Conservation (phyloP, 2,797 vertebrate species). For the Tapera naevia region DNA sequence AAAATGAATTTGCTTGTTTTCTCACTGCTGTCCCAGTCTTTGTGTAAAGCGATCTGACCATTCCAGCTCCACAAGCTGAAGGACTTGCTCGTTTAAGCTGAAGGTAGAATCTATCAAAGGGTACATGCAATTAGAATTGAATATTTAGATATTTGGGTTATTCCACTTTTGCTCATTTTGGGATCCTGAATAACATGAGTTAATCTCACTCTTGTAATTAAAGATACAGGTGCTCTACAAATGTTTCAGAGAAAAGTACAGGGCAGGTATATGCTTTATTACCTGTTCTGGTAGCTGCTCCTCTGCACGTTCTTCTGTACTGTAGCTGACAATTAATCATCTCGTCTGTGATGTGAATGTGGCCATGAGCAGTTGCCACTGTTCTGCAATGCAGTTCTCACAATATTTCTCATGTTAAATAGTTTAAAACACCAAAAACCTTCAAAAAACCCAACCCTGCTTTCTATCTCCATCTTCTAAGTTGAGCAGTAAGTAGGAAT, state of each 20-base stretch:
- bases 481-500: neutral
- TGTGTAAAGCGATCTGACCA: neutral
- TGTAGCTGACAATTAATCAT: neutral
- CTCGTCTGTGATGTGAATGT: no score
- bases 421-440: neutral
- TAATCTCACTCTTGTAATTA: neutral
- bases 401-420: neutral
- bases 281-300: neutral
- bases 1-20: neutral
- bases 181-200: neutral
- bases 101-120: neutral
- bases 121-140: neutral
- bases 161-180: neutral
- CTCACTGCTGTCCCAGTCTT: neutral
- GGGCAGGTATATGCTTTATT: neutral
- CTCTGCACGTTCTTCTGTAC: neutral
- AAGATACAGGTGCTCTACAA: neutral
- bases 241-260: neutral
- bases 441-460: neutral
- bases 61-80: neutral
- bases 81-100: neutral
- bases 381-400: neutral
- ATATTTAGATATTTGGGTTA: neutral
- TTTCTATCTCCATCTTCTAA: neutral
- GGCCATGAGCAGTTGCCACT: neutral